These are phyloP conservation scores for Drosophila pectinifera DNA, from an alignment of 1,140 invertebrate genomes.

Conservation along the genomic window DNA sequence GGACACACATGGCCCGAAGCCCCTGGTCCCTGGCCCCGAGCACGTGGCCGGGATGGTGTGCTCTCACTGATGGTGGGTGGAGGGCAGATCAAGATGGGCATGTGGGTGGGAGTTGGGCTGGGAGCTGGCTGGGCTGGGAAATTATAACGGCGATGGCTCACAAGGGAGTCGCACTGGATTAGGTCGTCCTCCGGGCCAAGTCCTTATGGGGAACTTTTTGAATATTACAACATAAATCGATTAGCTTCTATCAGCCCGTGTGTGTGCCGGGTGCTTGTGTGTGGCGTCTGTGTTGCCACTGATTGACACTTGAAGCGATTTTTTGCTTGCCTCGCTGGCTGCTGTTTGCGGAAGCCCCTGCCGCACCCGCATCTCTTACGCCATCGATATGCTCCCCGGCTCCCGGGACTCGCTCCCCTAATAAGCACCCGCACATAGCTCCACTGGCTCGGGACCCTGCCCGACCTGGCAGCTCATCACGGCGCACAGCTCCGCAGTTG, in stretches of 20 bases:
- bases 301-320: constrained; percentile 81
- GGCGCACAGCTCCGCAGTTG: constrained; percentile 17
- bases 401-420: constrained; percentile 62
- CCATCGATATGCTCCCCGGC: constrained; percentile 69
- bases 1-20: constrained; percentile 56
- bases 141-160: constrained; percentile 70
- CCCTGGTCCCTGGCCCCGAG: constrained; percentile 32
- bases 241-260: constrained; percentile 73
- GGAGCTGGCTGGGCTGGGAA: constrained; percentile 45
- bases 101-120: neutral
- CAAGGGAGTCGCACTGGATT: constrained; percentile 73
- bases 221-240: constrained; percentile 84
- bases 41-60: constrained; percentile 25
- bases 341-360: constrained; percentile 62
- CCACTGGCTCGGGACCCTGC: constrained; percentile 14
- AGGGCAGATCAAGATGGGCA: neutral
- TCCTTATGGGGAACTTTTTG: constrained; percentile 81
- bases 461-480: constrained; percentile 48
- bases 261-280: constrained; percentile 12
- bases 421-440: constrained; percentile 55
- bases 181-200: constrained; percentile 62
- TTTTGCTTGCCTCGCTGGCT: constrained; percentile 68
- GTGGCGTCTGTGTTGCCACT: constrained; percentile 64
- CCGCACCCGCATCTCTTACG: constrained; percentile 11
- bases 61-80: neutral